Base-by-base conservation (phyloP, 1,140 invertebrate genomes). In the Conus ventricosus region DNA sequence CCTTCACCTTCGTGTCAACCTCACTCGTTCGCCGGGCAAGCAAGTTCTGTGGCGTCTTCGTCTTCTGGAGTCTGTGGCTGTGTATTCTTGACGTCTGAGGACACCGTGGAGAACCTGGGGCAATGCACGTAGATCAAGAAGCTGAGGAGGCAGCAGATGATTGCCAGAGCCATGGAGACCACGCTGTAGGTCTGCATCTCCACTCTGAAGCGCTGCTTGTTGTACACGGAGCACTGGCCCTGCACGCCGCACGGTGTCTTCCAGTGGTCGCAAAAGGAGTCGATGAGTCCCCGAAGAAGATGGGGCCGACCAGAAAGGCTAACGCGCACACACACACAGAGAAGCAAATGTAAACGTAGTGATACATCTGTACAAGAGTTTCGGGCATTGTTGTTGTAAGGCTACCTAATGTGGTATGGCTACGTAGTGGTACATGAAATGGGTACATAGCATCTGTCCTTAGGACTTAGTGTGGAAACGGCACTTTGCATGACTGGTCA, bases 201-300 rank as follows among this genome's bases (percentile, higher is more conserved):
- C 25, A 84, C 20, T 60, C 87, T 39, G 23, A 88, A 84, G 78
- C 80, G 75, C 17, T 88, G 23, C 8, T 83, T 84, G 67, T 90
- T 85, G 67, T 90, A 90, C n/a, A 90, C n/a, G 3, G 76, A 54
- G 80, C 89, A 90, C 63, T 75, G 75, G 39, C 89, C 87, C 53
- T 23, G 25, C 5, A 81, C 80, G 1, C 78, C 87, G 84, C 85
- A 88, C 17, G 55, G 55, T 15, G 63, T 20, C 2, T 76, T 55
- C 89, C 87, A 87, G 23, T 82, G 39, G 5, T 83, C n/a, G 80
- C 89, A 90, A 5, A 82, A 53, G 13, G 80, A 67, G 63, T 90
- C 89, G 57, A 90, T 53, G 6, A 90, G 15, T 7, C 25, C 23
- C 89, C 89, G 54, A 82, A 88, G 3, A 88, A 54, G 15, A 88